phyloP scores from a whole-genome alignment of 1,140 invertebrate genomes.

The Magallana ariakensis region DNA sequence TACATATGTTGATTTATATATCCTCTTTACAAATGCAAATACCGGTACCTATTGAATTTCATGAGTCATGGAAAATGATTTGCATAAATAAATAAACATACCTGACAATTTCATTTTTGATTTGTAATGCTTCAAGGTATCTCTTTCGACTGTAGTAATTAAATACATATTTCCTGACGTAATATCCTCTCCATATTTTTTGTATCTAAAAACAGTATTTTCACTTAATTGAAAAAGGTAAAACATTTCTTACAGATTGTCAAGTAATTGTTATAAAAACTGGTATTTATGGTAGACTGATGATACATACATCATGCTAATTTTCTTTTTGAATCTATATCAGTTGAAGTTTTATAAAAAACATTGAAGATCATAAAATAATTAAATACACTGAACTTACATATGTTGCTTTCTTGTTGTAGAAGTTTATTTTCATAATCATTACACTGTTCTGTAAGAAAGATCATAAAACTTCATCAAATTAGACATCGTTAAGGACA shows the following conservation, averaged over 20 bases:
- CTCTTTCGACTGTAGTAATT: conserved; percentile 78
- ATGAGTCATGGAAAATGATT: too few relatives aligned
- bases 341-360: neutral
- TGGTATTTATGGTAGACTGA: too few relatives aligned
- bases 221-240: too few relatives aligned
- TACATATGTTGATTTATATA: too few relatives aligned
- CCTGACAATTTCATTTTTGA: conserved; percentile 79
- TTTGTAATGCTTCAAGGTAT: conserved; percentile 77
- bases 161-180: conserved; percentile 79
- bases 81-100: conserved; percentile 49
- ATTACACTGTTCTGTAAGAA: conserved; percentile 74
- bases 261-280: too few relatives aligned
- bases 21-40: too few relatives aligned
- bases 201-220: conserved; percentile 72
- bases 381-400: conserved; percentile 66
- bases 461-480: conserved; percentile 7
- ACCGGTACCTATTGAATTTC: too few relatives aligned
- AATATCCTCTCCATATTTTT: conserved; percentile 79
- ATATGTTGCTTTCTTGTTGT: conserved; percentile 74
- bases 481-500: neutral
- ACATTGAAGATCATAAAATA: neutral
- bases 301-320: too few relatives aligned
- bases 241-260: too few relatives aligned
- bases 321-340: too few relatives aligned
- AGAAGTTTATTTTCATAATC: conserved; percentile 76